A percentile compares a stretch with the other conserved stretches of the same genome.
These are phyloP conservation scores for Idaea aversata DNA, from an alignment of 2,888 invertebrate species.

Conservation along the genomic window DNA sequence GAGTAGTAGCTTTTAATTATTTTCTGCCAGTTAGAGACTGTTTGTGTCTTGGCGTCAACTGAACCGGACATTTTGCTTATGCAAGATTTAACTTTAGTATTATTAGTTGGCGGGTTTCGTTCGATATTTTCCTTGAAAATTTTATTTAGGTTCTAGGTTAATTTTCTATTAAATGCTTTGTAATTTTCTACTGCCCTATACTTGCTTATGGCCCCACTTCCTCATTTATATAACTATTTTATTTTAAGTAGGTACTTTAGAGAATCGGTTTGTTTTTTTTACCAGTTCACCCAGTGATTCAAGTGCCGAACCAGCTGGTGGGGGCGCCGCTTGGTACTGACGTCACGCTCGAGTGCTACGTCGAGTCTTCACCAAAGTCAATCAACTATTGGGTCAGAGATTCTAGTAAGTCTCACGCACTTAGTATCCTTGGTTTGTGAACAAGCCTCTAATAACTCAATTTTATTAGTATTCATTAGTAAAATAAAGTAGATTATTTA, in stretches of 20 bases:
- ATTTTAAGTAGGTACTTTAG: slow-evolving; percentile 9
- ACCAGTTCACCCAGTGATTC: slow-evolving; percentile 94
- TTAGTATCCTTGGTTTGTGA: not conserved
- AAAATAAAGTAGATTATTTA: too few species aligned
- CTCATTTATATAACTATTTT: too few species aligned
- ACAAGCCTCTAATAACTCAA: too few species aligned
- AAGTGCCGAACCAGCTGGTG: slow-evolving; percentile 95
- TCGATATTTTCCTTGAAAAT: slow-evolving; percentile 31
- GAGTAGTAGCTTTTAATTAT: slow-evolving; percentile 70
- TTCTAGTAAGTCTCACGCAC: slow-evolving; percentile 82
- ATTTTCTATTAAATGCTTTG: not conserved
- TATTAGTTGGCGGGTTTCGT: slow-evolving; percentile 30
- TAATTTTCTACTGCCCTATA: not conserved
- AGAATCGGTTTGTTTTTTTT: slow-evolving; percentile 12
- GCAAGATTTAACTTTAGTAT: slow-evolving; percentile 53
- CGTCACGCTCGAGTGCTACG: slow-evolving; percentile 92
- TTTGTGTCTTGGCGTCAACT: slow-evolving; percentile 53
- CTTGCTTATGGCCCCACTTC: too few species aligned
- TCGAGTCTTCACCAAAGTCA: slow-evolving; percentile 93
- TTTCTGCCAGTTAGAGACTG: slow-evolving; percentile 53
- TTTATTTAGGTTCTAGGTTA: slow-evolving; percentile 7
- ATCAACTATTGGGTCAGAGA: slow-evolving; percentile 95
- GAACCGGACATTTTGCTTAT: slow-evolving; percentile 50
- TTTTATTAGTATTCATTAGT: too few species aligned
- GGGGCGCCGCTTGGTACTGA: slow-evolving; percentile 93